Conservation (phyloP, 2,888 invertebrate species). For the Cheilosia soror region DNA sequence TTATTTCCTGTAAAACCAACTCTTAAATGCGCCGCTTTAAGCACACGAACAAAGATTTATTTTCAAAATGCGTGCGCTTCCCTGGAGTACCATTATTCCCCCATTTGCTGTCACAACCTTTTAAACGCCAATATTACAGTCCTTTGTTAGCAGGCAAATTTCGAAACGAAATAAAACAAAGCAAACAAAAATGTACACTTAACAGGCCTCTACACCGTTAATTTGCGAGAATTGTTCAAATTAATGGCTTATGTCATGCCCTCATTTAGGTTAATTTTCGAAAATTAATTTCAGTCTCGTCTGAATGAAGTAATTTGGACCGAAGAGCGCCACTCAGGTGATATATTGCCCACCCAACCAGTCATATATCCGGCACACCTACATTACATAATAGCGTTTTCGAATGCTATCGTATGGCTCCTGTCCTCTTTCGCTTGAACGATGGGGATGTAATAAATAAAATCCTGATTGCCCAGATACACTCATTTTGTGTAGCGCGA, state of each 20-base stretch:
- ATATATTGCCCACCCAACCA: constrained; percentile 59
- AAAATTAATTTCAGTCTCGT: constrained; percentile 67
- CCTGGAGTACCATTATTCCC: not conserved
- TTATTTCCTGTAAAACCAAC: not conserved
- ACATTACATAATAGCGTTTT: not conserved
- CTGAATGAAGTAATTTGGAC: constrained; percentile 70
- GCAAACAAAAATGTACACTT: constrained; percentile 3
- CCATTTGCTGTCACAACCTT: not conserved
- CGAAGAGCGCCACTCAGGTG: constrained; percentile 48
- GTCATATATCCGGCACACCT: not conserved
- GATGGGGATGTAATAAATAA: constrained; percentile 30
- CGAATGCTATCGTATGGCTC: not conserved
- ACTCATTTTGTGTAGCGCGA: constrained; percentile 48
- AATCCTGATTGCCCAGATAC: constrained; percentile 40
- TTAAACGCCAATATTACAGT: constrained; percentile 3
- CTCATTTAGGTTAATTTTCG: constrained; percentile 74
- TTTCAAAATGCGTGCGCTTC: not conserved
- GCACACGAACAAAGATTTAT: constrained; percentile 1
- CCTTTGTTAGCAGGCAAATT: not conserved
- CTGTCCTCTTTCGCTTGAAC: not conserved
- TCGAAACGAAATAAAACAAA: constrained; percentile 16
- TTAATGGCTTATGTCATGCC: constrained; percentile 72
- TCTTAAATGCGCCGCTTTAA: not conserved
- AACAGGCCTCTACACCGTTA: constrained; percentile 48
- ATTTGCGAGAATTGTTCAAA: constrained; percentile 70